These are phyloP conservation scores for Drosophila subobscura DNA, from an alignment of 1,140 invertebrate genomes.

Conservation along the genomic window DNA sequence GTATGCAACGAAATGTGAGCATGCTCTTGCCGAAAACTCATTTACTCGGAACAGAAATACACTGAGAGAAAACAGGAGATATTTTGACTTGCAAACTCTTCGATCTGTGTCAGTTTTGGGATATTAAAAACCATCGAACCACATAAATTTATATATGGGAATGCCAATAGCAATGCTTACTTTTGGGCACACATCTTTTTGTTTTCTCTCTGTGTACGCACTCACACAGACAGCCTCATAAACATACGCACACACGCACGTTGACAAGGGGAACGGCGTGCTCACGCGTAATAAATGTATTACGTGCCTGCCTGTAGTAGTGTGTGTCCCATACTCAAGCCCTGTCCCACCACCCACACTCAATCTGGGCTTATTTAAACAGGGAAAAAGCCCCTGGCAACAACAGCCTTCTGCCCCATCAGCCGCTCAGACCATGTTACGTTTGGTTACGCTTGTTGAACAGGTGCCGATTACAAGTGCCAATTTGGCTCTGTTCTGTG, in stretches of 20 bases:
- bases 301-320: constrained; percentile 51
- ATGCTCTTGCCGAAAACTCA: constrained; percentile 51
- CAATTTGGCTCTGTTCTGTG: constrained; percentile 44
- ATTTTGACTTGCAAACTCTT: too few species aligned
- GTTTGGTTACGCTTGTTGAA: constrained; percentile 73
- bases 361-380: constrained; percentile 61
- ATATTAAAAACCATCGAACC: too few species aligned
- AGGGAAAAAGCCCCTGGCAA: constrained; percentile 7
- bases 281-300: constrained; percentile 77
- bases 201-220: too few species aligned
- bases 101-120: too few species aligned
- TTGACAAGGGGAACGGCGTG: constrained; percentile 28
- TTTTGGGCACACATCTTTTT: too few species aligned
- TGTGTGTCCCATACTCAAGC: constrained; percentile 1
- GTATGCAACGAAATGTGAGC: constrained; percentile 56
- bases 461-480: constrained; percentile 80
- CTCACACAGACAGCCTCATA: too few species aligned
- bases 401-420: too few species aligned
- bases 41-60: constrained; percentile 18
- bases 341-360: not conserved
- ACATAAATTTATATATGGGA: too few species aligned
- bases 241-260: constrained; percentile 24
- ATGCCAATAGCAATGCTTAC: too few species aligned
- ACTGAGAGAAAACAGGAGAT: too few species aligned
- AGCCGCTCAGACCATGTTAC: too few species aligned